Base-by-base conservation (phyloP, 23 tunicate genomes). In the Aplidium turbinatum region DNA sequence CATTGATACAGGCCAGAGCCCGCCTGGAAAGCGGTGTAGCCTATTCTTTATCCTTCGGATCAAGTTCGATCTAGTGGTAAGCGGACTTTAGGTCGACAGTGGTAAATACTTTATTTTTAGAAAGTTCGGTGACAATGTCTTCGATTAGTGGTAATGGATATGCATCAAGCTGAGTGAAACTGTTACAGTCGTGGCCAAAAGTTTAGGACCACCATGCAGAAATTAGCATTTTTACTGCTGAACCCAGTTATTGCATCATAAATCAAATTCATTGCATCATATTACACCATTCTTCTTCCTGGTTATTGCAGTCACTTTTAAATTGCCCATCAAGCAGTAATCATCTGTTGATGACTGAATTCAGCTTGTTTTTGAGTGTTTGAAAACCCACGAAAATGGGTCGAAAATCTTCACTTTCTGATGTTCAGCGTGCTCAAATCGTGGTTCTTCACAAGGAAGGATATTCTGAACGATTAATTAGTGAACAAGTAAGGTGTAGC, bases 391-490 rank as follows among this genome's bases (percentile, higher is more conserved):
- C 50, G 50, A 42, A 13, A 54, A n/a, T 54, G 61, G 61, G 61
- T 54, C 19, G 21, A 54, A 54, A 54, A 6, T 54, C 24, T 20
- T 54, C 61, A 5, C 21, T 54, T 11, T 11, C 61, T 22, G 61
- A 54, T 5, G 61, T 54, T 54, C 22, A 54, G 61, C 61, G 61
- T 9, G 61, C 24, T n/a, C 61, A 54, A 54, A 54, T 54, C 5
- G 61, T 54, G 19, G 61, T 20, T 54, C 23, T 54, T 54, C 61
- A 54, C 61, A 54, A 54, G 23, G 61, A 54, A 54, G 61, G 61
- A 22, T n/a, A n/a, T 25, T 16, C 61, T 5, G 61, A 9, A 54
- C 61, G 61, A 5, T 20, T 5, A 54, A 54, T 54, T 54, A 25
- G 19, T 5, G 61, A 16, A n/a, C 20, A 54, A 25, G 24, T 54